A percentile compares a stretch with the other conserved stretches of the same genome.
These are phyloP conservation scores for Percina caprodes DNA, from an alignment of 2,113 vertebrate species.

Conservation along the genomic window DNA sequence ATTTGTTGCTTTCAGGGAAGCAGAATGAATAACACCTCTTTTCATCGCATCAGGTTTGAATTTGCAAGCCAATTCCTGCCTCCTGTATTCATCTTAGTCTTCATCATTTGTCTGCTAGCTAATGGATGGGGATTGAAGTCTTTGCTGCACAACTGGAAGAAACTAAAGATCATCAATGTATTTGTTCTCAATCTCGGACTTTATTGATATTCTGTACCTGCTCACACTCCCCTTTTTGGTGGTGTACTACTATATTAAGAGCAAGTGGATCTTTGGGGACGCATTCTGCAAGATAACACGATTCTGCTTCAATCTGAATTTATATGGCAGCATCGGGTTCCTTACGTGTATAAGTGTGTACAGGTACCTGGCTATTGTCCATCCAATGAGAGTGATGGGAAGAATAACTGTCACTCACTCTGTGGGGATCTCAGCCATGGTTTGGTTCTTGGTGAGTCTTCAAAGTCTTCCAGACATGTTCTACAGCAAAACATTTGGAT, in stretches of 20 bases:
- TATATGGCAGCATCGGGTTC: slow-evolving; percentile 88
- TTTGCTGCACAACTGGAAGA: slow-evolving; percentile 59
- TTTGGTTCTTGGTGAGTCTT: slow-evolving; percentile 7
- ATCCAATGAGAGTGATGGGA: slow-evolving; percentile 74
- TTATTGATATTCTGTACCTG: slow-evolving; percentile 86
- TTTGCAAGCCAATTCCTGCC: slow-evolving; percentile 81
- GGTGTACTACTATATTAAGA: not conserved
- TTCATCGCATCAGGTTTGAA: not conserved
- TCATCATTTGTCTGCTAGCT: slow-evolving; percentile 81
- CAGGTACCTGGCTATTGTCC: slow-evolving; percentile 87
- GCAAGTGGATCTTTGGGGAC: slow-evolving; percentile 82
- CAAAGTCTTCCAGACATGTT: slow-evolving; percentile 81
- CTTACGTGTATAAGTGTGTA: slow-evolving; percentile 89
- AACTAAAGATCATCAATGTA: slow-evolving; percentile 7
- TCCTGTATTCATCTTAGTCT: slow-evolving; percentile 78
- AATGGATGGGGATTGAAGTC: slow-evolving; percentile 79
- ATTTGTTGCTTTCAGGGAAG: not conserved
- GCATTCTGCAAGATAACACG: slow-evolving; percentile 84
- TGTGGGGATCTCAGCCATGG: slow-evolving; percentile 32
- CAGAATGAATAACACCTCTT: slow-evolving; percentile 22
- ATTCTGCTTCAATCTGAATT: slow-evolving; percentile 85
- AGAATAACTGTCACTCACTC: slow-evolving; percentile 62
- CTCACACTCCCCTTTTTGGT: slow-evolving; percentile 86
- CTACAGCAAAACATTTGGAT: slow-evolving; percentile 64
- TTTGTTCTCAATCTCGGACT: slow-evolving; percentile 85